Conservation (phyloP, 2,888 invertebrate species). For the Morpho achilles region DNA sequence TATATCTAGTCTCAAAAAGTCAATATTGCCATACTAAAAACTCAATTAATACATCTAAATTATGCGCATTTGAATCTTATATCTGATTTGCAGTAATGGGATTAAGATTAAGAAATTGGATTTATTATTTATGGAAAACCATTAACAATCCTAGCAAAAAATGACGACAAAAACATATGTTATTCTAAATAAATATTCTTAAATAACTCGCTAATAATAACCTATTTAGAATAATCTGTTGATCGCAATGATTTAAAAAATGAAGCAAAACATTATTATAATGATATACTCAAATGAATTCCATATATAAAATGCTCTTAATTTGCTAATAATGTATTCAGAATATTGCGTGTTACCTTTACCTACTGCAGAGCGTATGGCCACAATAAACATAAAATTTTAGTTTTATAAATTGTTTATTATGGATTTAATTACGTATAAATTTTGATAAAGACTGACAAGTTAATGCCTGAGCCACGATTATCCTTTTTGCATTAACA, state of each 20-base stretch:
- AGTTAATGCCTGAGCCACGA: slow-evolving; percentile 55
- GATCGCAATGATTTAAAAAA: slow-evolving; percentile 20
- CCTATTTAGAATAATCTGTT: slow-evolving; percentile 2
- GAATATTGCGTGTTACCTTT: slow-evolving; percentile 28
- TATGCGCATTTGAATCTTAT: not conserved
- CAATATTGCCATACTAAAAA: no score
- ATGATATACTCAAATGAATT: slow-evolving; percentile 22
- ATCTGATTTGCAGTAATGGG: not conserved
- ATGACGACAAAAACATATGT: not conserved
- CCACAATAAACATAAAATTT: slow-evolving; percentile 33
- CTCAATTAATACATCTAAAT: not conserved
- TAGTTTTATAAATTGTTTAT: slow-evolving; percentile 37
- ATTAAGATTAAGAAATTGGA: not conserved
- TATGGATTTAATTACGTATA: slow-evolving; percentile 46
- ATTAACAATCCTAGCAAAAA: not conserved
- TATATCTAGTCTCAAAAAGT: no score
- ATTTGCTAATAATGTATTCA: slow-evolving; percentile 28
- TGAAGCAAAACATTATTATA: slow-evolving; percentile 19
- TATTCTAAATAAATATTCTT: not conserved
- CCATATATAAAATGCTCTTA: slow-evolving; percentile 26
- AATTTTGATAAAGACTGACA: slow-evolving; percentile 54
- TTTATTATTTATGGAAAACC: no score
- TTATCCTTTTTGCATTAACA: slow-evolving; percentile 47
- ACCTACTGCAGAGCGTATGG: slow-evolving; percentile 30
- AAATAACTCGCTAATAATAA: not conserved